These are phyloP conservation scores for Anthonomus grandis DNA, from an alignment of 1,140 invertebrate species.

Conservation along the genomic window DNA sequence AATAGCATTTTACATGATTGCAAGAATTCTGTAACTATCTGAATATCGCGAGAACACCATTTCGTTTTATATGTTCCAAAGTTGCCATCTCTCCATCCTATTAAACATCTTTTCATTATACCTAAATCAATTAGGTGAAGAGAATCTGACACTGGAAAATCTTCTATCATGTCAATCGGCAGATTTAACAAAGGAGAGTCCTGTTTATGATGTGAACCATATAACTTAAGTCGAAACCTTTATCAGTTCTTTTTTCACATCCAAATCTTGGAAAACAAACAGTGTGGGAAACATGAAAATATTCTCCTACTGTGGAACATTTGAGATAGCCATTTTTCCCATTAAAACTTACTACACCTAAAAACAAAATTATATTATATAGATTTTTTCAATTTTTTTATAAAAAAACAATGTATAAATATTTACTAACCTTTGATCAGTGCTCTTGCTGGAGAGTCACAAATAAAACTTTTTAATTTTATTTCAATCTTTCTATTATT, in stretches of 20 bases:
- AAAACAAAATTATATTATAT: slow-evolving; percentile 2
- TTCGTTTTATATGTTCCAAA: slow-evolving; percentile 23
- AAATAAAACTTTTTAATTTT: too few relatives aligned
- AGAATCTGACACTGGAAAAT: slow-evolving; percentile 34
- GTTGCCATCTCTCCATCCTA: slow-evolving; percentile 30
- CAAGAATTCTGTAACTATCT: slow-evolving; percentile 14
- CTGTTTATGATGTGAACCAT: slow-evolving; percentile 29
- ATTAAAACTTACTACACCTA: slow-evolving; percentile 33
- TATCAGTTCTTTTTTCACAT: slow-evolving; percentile 29
- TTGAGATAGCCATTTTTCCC: slow-evolving; percentile 31
- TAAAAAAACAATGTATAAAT: not conserved
- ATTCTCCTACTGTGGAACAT: slow-evolving; percentile 33
- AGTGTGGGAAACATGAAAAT: slow-evolving; percentile 31
- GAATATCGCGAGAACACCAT: slow-evolving; percentile 16
- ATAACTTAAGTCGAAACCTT: slow-evolving; percentile 32
- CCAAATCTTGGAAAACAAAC: slow-evolving; percentile 31
- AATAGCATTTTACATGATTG: slow-evolving; percentile 24
- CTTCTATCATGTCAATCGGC: slow-evolving; percentile 33
- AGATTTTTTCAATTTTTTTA: not conserved
- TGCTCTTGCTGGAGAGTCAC: slow-evolving; percentile 29
- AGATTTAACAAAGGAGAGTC: slow-evolving; percentile 26
- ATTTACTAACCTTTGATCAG: slow-evolving; percentile 28
- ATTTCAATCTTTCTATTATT: slow-evolving; percentile 20
- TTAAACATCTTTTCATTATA: slow-evolving; percentile 34
- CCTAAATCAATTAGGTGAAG: slow-evolving; percentile 37